Percentiles rank a stretch among this genome's conserved stretches.
These are phyloP conservation scores for Caloenas nicobarica DNA, from an alignment of 2,113 vertebrate genomes.

Conservation along the genomic window DNA sequence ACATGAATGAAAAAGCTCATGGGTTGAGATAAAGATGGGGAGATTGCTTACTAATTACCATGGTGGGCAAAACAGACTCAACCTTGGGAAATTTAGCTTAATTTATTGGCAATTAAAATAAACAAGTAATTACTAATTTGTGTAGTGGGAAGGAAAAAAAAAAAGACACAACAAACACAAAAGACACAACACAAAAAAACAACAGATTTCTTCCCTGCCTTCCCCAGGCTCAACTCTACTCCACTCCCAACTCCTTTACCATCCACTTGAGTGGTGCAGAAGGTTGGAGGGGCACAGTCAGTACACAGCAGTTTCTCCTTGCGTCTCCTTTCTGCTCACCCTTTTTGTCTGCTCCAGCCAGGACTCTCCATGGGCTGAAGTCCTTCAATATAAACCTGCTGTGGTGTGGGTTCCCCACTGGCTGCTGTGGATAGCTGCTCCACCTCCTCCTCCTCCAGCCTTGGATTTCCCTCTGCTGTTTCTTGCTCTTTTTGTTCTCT, in stretches of 20 bases:
- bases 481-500: not conserved
- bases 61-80: not conserved
- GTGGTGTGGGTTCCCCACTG: not conserved
- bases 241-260: not conserved
- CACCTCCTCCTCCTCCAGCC: not conserved
- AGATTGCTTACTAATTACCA: not conserved
- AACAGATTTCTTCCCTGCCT: not conserved
- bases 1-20: not conserved
- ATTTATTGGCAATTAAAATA: not conserved
- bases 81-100: not conserved
- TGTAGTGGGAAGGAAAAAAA: not conserved
- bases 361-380: not conserved
- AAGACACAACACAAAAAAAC: not conserved
- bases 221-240: not conserved
- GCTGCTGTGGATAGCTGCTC: not conserved
- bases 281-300: not conserved
- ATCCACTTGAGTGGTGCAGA: not conserved
- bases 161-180: too few species aligned
- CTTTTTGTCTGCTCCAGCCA: not conserved
- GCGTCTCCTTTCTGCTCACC: accelerated
- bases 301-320: not conserved
- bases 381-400: not conserved
- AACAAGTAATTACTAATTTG: not conserved
- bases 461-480: not conserved
- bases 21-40: not conserved